phyloP scores from a whole-genome alignment of 2,888 invertebrate species.

The Sipha maydis region DNA sequence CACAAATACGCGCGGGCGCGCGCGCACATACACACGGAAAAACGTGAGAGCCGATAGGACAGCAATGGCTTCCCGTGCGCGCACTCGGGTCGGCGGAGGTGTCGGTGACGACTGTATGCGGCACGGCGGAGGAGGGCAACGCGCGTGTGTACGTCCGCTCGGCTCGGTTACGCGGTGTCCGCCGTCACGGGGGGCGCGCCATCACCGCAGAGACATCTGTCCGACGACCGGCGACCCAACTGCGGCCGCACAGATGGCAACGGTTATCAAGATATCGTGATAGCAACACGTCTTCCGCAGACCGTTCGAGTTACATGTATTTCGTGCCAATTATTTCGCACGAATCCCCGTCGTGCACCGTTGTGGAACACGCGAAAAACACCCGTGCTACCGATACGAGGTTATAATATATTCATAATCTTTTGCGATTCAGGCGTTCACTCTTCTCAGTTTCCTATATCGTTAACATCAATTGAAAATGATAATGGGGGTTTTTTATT shows the following conservation, averaged over 20 bases:
- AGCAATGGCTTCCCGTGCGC: constrained; percentile 56
- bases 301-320: too few species aligned
- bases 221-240: not conserved
- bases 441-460: too few species aligned
- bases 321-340: too few species aligned
- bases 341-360: too few species aligned
- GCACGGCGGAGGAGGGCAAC: constrained; percentile 38
- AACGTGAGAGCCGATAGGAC: constrained; percentile 61
- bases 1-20: not conserved
- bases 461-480: too few species aligned
- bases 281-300: not conserved
- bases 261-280: not conserved
- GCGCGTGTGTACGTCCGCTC: not conserved
- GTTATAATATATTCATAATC: too few species aligned
- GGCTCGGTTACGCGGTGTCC: not conserved
- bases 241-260: constrained; percentile 67
- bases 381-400: too few species aligned
- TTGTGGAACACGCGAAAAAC: too few species aligned
- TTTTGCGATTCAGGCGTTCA: too few species aligned
- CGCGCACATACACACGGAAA: constrained; percentile 23
- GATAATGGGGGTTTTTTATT: too few species aligned
- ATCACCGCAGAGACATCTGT: constrained; percentile 50
- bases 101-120: constrained; percentile 20
- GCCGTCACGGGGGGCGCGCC: constrained; percentile 18
- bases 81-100: constrained; percentile 16